Evolutionary conservation across 2,113 vertebrate species (phyloP).

Genomic region (Seriola quinqueradiata): DNA sequence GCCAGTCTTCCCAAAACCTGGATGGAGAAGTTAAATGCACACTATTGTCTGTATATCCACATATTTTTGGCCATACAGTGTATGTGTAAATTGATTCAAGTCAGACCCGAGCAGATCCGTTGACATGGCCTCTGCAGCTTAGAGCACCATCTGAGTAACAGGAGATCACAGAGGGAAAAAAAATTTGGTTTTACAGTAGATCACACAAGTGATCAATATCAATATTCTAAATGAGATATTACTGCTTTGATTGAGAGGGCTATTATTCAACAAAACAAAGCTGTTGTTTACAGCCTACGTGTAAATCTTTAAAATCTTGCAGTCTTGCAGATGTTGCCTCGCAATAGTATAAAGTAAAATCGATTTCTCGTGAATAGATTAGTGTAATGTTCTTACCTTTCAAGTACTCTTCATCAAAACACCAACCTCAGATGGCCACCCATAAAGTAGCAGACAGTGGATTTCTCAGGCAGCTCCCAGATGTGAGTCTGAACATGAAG

Average conservation of each 20-base stretch:
- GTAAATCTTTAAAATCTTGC: slow-evolving; percentile 22
- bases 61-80: not conserved
- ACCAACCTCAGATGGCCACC: slow-evolving; percentile 11
- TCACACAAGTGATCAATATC: not conserved
- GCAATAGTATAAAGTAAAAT: not conserved
- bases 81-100: not conserved
- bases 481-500: slow-evolving; percentile 11
- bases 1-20: not conserved
- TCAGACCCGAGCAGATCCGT: not conserved
- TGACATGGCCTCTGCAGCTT: not conserved
- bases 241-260: not conserved
- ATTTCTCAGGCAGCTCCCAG: not conserved
- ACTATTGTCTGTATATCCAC: not conserved
- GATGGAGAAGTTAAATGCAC: too few species aligned
- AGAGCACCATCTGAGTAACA: not conserved
- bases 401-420: not conserved
- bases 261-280: not conserved
- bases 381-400: not conserved
- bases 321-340: not conserved
- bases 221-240: slow-evolving; percentile 13
- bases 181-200: not conserved
- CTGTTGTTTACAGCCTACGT: not conserved
- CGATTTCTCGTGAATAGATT: not conserved
- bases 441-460: not conserved
- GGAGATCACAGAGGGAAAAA: not conserved